Evolutionary conservation across 2,888 invertebrate species (phyloP), one percentile per base, ranked within the genome.

Genomic region (Physocephala rufipes): DNA sequence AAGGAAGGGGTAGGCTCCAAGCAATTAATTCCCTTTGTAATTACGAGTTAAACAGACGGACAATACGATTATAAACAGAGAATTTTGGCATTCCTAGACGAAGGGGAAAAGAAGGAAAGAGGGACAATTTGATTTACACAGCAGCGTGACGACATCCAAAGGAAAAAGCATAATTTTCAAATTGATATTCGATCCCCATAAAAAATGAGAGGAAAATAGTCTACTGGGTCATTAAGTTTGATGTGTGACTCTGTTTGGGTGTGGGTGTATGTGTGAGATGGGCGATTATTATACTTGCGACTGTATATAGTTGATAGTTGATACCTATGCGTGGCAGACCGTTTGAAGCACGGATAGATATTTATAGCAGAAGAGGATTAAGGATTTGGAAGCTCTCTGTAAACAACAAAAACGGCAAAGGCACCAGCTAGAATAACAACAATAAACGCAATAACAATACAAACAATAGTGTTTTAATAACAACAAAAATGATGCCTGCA

Each of bases 351-450:
- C 53, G 71, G 61, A 61, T 68, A 68, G 68, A 67, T 63, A 71
- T 71, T 71, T 62, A 67, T 63, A 67, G 63, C 67, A 68, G 68
- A 71, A 71, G 71, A 71, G 71, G 71, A 71, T 71, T 71, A 71
- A 30, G 53, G 71, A 71, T 71, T 71, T 67, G 21, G 62, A 63
- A 71, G 71, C 71, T 71, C 63, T 67, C 62, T 71, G 63, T 71
- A 67, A 71, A 71, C 71, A 71, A 55, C 51, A 61, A 71, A 49
- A 68, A 55, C 21, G 15, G 36, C 51, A 51, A 71, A 28, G 53
- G 62, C 65, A 64, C 36, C 36, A 9, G 9, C 36, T 9, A 36
- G 5, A 36, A 9, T 9, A 36, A 9, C 4, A 9, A 64, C 28
- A 70, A n/a, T 19, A 64, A 64, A 47, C 49, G 16, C 43, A 61